Evolutionary conservation across 2,888 invertebrate species (phyloP), one percentile per base, ranked within the genome.

Genomic region (Agrochola macilenta): DNA sequence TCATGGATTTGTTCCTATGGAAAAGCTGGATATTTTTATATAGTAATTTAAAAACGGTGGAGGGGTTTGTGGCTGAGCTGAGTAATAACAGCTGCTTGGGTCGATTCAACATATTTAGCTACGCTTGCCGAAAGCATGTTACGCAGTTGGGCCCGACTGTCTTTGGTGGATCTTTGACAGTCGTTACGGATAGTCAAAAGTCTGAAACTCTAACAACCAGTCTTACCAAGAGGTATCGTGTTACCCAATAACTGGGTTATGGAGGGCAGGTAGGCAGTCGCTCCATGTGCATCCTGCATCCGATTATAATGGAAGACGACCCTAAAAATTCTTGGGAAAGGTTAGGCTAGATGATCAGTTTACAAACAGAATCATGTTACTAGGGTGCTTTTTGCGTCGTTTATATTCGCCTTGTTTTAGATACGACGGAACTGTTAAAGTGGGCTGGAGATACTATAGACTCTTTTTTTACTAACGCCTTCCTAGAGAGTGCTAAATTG

Each of bases 11-110:
- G n/a, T 64, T 23, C 39, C 5, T 20, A 2, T 26, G 7, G 35
- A 26, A 54, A 52, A 63, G 7, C 65, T 20, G 5, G 57, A 49
- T 49, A 14, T 72, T 72, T 78, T 63, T 61, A 17, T 30, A n/a
- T n/a, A 43, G 30, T 52, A 17, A 60, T 49, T 74, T 60, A 14
- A 20, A 61, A 23, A 61, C 14, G 26, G n/a, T 58, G 26, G 57
- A 26, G 57, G 5, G 1, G 5, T 12, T 57, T 11, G 5, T n/a
- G 35, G 35, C 35, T 35, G 35, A 35, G 5, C 35, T 35, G 35
- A 35, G 35, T 35, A 35, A 35, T 35, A 35, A 35, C 35, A 35
- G 35, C 35, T 3, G 35, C 35, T 35, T 3, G 35, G 35, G 35
- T 35, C 35, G 35, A 35, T 35, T 5, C 2, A 35, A 4, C 35